Conservation (phyloP, 2,888 invertebrate genomes). For the Harpalus rufipes region DNA sequence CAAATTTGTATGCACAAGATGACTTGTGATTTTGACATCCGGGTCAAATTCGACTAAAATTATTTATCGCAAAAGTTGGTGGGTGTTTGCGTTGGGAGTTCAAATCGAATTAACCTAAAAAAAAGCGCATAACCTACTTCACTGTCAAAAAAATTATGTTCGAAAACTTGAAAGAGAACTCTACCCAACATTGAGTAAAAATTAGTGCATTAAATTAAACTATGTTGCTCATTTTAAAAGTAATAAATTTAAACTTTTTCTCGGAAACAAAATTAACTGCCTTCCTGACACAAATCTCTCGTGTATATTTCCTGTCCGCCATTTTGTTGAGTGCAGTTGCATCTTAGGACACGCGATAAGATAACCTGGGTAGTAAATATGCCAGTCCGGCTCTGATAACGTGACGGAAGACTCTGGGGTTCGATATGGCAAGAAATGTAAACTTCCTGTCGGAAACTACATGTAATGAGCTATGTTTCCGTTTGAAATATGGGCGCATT, state of each 20-base stretch:
- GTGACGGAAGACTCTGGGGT: conserved; percentile 10
- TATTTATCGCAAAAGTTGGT: no score
- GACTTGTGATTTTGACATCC: no score
- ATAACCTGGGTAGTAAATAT: conserved; percentile 32
- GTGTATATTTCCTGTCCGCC: conserved; percentile 1
- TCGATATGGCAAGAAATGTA: conserved; percentile 52
- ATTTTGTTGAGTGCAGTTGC: conserved; percentile 40
- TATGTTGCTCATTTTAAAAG: no score
- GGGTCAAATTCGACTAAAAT: no score
- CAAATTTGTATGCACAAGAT: no score
- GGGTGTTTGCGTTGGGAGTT: no score
- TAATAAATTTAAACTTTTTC: neutral
- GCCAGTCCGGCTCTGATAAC: conserved; percentile 20
- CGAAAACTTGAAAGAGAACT: no score
- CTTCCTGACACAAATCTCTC: neutral
- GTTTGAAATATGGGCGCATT: conserved; percentile 49
- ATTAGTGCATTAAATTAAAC: no score
- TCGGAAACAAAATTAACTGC: neutral
- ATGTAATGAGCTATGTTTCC: conserved; percentile 59
- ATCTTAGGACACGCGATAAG: conserved; percentile 45
- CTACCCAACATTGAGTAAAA: no score
- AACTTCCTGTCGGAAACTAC: conserved; percentile 42
- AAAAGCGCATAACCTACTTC: no score
- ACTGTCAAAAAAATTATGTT: no score
- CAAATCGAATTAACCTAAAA: no score